Conservation (phyloP, 2,113 vertebrate species). For the Eulacestoma nigropectus region DNA sequence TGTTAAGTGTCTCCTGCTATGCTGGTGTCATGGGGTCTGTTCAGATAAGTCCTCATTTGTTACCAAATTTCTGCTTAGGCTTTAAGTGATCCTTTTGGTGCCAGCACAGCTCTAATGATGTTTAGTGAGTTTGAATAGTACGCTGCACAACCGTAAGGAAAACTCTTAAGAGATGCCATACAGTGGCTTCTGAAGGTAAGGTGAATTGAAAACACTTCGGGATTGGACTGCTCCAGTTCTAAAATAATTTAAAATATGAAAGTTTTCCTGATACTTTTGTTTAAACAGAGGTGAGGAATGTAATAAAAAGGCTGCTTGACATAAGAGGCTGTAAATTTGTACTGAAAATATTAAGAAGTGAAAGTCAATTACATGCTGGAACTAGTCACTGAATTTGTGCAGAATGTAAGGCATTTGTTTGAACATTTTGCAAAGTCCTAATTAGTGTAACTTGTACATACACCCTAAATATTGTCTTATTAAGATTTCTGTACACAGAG, state of each 20-base stretch:
- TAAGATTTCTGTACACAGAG: not conserved
- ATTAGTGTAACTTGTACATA: not conserved
- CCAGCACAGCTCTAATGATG: not conserved
- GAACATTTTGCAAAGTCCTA: not conserved
- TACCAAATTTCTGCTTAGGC: not conserved
- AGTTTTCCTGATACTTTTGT: not conserved
- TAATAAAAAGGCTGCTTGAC: not conserved
- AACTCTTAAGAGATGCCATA: not conserved
- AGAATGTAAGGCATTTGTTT: not conserved
- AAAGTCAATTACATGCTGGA: not conserved
- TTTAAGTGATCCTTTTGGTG: not conserved
- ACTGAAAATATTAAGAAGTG: not conserved
- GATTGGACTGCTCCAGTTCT: rapidly evolving
- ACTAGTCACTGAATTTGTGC: not conserved
- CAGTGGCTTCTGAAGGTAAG: not conserved
- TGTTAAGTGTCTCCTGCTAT: not conserved
- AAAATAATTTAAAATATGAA: not conserved
- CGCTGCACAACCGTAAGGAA: not conserved
- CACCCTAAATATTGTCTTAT: not conserved
- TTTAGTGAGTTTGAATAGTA: not conserved
- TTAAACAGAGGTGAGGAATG: not conserved
- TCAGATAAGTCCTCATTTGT: not conserved
- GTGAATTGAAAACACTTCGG: not conserved
- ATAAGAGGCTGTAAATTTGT: not conserved
- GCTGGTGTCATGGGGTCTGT: not conserved